Conservation (phyloP, 2,113 vertebrate genomes). For the Nyctibius bracteatus region DNA sequence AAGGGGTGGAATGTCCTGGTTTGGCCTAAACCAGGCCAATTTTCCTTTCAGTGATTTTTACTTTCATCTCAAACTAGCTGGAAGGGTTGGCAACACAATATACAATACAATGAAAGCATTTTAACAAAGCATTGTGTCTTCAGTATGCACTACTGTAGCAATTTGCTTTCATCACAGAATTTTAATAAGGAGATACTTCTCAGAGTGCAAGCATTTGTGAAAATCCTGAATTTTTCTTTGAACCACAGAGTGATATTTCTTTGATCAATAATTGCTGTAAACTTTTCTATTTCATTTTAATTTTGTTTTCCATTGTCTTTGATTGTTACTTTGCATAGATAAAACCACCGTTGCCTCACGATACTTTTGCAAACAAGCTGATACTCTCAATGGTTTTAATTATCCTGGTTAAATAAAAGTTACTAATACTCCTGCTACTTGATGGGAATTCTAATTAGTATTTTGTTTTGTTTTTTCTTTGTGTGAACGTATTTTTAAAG, state of each 20-base stretch:
- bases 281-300: constrained; percentile 2
- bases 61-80: not conserved
- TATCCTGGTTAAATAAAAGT: constrained; percentile 45
- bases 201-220: not conserved
- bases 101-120: not conserved
- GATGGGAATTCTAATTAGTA: constrained; percentile 42
- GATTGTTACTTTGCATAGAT: not conserved
- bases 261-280: constrained; percentile 41
- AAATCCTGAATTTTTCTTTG: not conserved
- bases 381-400: constrained; percentile 65
- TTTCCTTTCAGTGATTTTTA: no score
- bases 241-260: not conserved
- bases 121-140: not conserved
- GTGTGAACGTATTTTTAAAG: not conserved
- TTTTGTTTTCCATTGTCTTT: constrained; percentile 19
- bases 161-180: not conserved
- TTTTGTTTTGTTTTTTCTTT: not conserved
- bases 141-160: not conserved
- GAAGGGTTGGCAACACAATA: not conserved
- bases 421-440: constrained; percentile 17
- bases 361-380: constrained; percentile 15
- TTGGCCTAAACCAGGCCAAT: no score
- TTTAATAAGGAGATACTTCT: not conserved
- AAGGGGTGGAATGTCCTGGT: no score
- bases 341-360: not conserved